A percentile compares a stretch with the other conserved stretches of the same genome.
Evolutionary conservation across 2,888 invertebrate genomes (phyloP).

Genomic region (Mylabris sibirica): DNA sequence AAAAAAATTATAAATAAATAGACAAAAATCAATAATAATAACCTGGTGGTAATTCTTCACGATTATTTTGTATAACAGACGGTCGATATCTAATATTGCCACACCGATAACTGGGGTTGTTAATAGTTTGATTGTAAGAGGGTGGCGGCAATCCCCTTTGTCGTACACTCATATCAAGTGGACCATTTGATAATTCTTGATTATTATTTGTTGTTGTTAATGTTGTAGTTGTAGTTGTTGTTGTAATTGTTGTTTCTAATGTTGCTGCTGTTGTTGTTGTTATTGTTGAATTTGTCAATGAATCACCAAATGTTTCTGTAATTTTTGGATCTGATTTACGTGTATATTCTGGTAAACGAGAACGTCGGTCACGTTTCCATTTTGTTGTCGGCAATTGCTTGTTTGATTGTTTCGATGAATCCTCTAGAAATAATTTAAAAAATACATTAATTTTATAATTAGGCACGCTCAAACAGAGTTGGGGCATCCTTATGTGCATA

Average conservation of each 20-base stretch:
- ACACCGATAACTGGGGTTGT: constrained; percentile 56
- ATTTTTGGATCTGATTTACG: constrained; percentile 59
- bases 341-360: constrained; percentile 60
- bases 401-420: constrained; percentile 42
- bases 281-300: constrained; percentile 44
- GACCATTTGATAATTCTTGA: constrained; percentile 62
- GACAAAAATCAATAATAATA: constrained; percentile 40
- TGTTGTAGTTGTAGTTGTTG: constrained; percentile 44
- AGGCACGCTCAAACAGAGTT: no score
- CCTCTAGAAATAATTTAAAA: constrained; percentile 37
- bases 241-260: constrained; percentile 28
- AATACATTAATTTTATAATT: background rate
- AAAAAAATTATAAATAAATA: constrained; percentile 15
- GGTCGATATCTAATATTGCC: constrained; percentile 60
- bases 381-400: constrained; percentile 73
- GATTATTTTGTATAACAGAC: constrained; percentile 68
- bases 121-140: constrained; percentile 65
- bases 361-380: constrained; percentile 75
- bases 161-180: constrained; percentile 70
- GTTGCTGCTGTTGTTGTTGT: constrained; percentile 29
- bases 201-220: constrained; percentile 12
- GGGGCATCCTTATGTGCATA: no score
- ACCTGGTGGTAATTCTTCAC: constrained; percentile 60
- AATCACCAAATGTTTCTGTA: constrained; percentile 53
- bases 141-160: constrained; percentile 70